Evolutionary conservation across 2,113 vertebrate species (phyloP).

Genomic region (Sylvicapra grimmia): DNA sequence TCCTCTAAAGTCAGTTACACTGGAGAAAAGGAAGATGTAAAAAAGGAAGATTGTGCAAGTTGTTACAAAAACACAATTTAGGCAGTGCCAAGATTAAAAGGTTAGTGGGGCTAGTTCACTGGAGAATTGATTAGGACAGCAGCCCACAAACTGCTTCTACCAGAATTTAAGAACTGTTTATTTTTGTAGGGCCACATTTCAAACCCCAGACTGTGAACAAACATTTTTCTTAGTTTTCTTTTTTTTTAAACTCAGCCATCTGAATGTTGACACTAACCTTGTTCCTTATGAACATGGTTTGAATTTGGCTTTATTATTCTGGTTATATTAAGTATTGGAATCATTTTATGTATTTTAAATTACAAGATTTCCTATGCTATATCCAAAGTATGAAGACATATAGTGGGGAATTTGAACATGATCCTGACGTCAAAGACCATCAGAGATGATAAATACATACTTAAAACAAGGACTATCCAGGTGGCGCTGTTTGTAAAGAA

Average conservation of each 20-base stretch:
- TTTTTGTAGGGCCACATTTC: neutral
- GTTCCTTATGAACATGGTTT: neutral
- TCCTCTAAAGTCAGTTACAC: neutral
- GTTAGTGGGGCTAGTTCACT: neutral
- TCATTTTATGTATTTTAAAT: neutral
- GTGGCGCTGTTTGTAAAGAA: neutral
- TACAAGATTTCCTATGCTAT: neutral
- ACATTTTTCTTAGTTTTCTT: neutral
- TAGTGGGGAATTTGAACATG: neutral
- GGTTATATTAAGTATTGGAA: neutral
- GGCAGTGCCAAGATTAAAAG: neutral
- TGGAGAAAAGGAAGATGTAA: neutral
- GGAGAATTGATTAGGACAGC: neutral
- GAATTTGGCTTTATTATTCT: neutral
- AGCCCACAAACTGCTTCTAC: neutral
- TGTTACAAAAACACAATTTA: slow-evolving; percentile 14
- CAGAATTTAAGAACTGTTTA: neutral
- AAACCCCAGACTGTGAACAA: slow-evolving; percentile 25
- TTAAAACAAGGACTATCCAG: neutral
- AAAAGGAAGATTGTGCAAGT: neutral
- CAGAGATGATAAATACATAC: neutral
- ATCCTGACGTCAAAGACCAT: neutral
- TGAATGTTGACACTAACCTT: slow-evolving; percentile 6
- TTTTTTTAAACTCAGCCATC: neutral
- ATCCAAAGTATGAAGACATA: neutral